Evolutionary conservation across 2,113 vertebrate species (phyloP).

Genomic region (Patagioenas fasciata): DNA sequence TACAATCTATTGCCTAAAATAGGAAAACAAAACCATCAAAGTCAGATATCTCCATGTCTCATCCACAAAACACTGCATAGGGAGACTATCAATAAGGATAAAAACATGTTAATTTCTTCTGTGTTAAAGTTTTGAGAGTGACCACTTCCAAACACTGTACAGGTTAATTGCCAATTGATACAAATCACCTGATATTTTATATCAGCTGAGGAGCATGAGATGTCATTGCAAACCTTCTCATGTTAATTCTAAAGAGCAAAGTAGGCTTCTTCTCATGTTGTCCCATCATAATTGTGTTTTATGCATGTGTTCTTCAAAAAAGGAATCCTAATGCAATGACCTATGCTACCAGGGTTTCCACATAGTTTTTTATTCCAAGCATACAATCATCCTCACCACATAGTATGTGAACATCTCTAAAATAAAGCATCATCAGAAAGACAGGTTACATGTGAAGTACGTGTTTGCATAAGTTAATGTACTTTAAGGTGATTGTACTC

Average conservation of each 20-base stretch:
- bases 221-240: not conserved
- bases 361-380: not conserved
- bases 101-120: not conserved
- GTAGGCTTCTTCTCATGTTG: not conserved
- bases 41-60: not conserved
- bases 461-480: not conserved
- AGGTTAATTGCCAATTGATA: not conserved
- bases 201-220: not conserved
- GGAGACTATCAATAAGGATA: not conserved
- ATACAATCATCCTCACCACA: not conserved
- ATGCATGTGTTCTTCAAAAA: not conserved
- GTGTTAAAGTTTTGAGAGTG: not conserved
- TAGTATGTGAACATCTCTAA: not conserved
- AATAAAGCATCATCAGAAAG: not conserved
- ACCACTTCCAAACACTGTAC: not conserved
- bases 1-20: not conserved
- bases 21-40: not conserved
- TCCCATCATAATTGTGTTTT: not conserved
- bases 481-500: not conserved
- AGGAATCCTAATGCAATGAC: not conserved
- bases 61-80: not conserved
- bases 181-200: not conserved
- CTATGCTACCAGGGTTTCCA: not conserved
- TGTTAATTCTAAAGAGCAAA: not conserved
- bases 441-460: not conserved